These are phyloP conservation scores for Caretta caretta DNA, from an alignment of 2,113 vertebrate species.

Conservation along the genomic window DNA sequence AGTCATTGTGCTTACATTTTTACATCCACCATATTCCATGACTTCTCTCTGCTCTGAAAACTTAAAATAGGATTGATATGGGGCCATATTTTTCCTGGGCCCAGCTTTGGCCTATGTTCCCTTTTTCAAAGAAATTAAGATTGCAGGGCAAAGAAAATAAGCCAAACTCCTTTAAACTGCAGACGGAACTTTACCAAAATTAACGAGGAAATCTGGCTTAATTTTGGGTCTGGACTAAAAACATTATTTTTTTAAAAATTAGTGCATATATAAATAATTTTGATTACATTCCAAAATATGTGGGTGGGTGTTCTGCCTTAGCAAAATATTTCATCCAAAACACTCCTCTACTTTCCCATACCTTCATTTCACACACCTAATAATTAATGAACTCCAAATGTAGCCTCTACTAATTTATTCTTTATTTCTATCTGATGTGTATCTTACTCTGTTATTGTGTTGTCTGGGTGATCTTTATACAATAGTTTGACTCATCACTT, in stretches of 20 bases:
- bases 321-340: slow-evolving; percentile 39
- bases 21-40: background rate
- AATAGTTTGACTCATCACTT: background rate
- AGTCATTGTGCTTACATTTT: background rate
- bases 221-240: slow-evolving; percentile 55
- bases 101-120: background rate
- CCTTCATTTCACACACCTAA: slow-evolving; percentile 43
- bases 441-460: background rate
- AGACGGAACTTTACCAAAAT: slow-evolving; percentile 39
- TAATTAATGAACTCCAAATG: background rate
- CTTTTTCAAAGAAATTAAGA: background rate
- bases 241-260: background rate
- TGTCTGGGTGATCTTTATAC: background rate
- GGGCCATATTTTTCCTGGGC: background rate
- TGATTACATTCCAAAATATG: slow-evolving; percentile 24
- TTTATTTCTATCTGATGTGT: slow-evolving; percentile 15
- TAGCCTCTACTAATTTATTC: background rate
- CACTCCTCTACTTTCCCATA: slow-evolving; percentile 34
- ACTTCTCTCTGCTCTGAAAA: background rate
- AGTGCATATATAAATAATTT: slow-evolving; percentile 58
- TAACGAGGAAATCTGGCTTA: slow-evolving; percentile 39
- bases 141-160: background rate
- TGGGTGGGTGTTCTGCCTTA: slow-evolving; percentile 45
- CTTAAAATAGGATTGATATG: background rate
- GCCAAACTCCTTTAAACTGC: slow-evolving; percentile 13